These are phyloP conservation scores for Notocelia uddmanniana DNA, from an alignment of 2,888 invertebrate species.

Conservation along the genomic window DNA sequence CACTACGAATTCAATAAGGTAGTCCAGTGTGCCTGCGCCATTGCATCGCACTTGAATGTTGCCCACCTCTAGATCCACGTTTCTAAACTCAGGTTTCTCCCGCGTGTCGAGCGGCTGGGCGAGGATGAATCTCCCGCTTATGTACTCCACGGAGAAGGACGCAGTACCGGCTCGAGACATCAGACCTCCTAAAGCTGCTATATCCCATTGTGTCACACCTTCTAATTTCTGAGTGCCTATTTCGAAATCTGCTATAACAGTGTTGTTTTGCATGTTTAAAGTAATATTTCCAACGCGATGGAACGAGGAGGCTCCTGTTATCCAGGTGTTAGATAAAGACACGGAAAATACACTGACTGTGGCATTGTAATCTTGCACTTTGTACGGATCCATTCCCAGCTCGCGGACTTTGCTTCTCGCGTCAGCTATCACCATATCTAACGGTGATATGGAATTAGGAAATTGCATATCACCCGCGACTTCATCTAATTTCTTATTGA, in stretches of 20 bases:
- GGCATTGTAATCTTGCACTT: conserved; percentile 90
- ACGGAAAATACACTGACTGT: conserved; percentile 90
- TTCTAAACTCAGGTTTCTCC: conserved; percentile 89
- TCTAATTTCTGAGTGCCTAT: conserved; percentile 92
- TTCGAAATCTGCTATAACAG: conserved; percentile 88
- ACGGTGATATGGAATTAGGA: conserved; percentile 91
- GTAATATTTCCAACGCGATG: conserved; percentile 93
- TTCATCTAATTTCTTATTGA: conserved; percentile 88
- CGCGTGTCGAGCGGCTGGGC: conserved; percentile 93
- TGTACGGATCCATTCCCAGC: conserved; percentile 91
- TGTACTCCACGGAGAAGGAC: conserved; percentile 92
- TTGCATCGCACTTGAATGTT: conserved; percentile 94
- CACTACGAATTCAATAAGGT: conserved; percentile 91
- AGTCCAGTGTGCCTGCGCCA: conserved; percentile 95
- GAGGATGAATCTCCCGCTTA: conserved; percentile 88
- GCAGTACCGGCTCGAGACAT: conserved; percentile 90
- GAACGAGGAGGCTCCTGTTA: conserved; percentile 92
- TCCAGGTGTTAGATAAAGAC: conserved; percentile 90
- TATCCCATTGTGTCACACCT: conserved; percentile 92
- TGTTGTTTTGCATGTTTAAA: conserved; percentile 90
- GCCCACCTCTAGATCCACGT: conserved; percentile 92
- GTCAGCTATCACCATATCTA: conserved; percentile 91
- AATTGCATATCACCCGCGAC: conserved; percentile 87
- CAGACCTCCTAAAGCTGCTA: conserved; percentile 88
- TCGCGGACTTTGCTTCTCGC: conserved; percentile 87